Conservation (phyloP, 2,888 invertebrate species). For the Thereva unica region DNA sequence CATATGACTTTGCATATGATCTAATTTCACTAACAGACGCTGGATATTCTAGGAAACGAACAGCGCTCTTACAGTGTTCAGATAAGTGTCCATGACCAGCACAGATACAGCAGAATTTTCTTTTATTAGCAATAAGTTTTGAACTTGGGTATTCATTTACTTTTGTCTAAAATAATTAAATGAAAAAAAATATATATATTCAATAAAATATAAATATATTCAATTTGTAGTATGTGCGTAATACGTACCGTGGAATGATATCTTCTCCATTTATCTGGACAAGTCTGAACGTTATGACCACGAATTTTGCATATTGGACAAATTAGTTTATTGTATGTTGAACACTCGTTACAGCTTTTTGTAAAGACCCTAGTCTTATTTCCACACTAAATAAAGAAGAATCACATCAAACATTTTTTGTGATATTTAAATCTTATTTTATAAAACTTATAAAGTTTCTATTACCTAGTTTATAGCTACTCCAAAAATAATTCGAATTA, state of each 20-base stretch:
- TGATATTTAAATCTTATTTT: too few relatives aligned
- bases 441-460: too few relatives aligned
- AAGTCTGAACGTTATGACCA: slow-evolving; percentile 66
- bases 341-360: slow-evolving; percentile 66
- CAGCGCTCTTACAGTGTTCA: slow-evolving; percentile 52
- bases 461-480: too few relatives aligned
- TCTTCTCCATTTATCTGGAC: slow-evolving; percentile 76
- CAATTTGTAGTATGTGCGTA: slow-evolving; percentile 7
- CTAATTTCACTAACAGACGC: slow-evolving; percentile 46
- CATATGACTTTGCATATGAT: slow-evolving; percentile 54
- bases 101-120: slow-evolving; percentile 64
- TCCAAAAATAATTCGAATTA: too few relatives aligned
- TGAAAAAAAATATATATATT: slow-evolving; percentile 6
- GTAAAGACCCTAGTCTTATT: slow-evolving; percentile 63
- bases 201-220: slow-evolving; percentile 9
- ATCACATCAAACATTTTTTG: neutral
- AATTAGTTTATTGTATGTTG: slow-evolving; percentile 51
- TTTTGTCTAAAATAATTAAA: slow-evolving; percentile 56
- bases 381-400: slow-evolving; percentile 66
- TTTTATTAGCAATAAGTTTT: slow-evolving; percentile 48
- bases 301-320: slow-evolving; percentile 67
- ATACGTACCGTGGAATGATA: slow-evolving; percentile 72
- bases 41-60: slow-evolving; percentile 52
- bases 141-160: slow-evolving; percentile 54
- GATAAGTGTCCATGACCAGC: slow-evolving; percentile 61